Evolutionary conservation across 1,140 invertebrate genomes (phyloP), one percentile per base, ranked within the genome.

Genomic region (Anoplophora glabripennis): DNA sequence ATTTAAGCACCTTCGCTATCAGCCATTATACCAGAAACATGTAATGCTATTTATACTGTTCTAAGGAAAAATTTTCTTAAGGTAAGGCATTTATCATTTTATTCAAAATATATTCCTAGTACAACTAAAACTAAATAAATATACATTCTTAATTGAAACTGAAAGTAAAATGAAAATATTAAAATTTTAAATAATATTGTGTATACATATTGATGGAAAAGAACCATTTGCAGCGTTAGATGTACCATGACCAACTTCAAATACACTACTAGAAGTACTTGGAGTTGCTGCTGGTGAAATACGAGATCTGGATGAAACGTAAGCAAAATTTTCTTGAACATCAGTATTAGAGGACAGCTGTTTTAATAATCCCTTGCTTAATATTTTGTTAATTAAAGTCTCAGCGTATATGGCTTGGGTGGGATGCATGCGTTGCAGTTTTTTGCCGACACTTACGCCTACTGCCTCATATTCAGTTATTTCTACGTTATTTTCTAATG

Each of bases 11-110:
- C 33, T 56, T 33, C 33, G 11, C 28, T 61, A 33, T 35, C 38
- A 28, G 44, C 52, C 37, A 57, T 61, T 52, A 61, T 61, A 35
- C 41, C 53, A 11, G 55, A 57, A 15, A 61, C 55, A 37, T 61
- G 44, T 38, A 44, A 46, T 7, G 53, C 21, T n/a, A 51, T 57
- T 21, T 41, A 51, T 44, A 10, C 49, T 12, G 45, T 49, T 51
- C 28, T 41, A 40, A 57, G 15, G 40, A 28, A 37, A 38, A 40
- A 14, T 33, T 57, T 45, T 15, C 36, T 56, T n/a, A 56, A 56
- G 53, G 41, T 53, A 53, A 53, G 45, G 2, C 5, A 28, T 2
- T 28, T 3, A 28, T 28, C 2, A 28, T 3, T 28, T 2, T 2
- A 28, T 28, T 2, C 21, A 28, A 28, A 5, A 28, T 28, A 3